phyloP scores from a whole-genome alignment of 1,140 invertebrate genomes.

The Holcopasites calliopsidis region DNA sequence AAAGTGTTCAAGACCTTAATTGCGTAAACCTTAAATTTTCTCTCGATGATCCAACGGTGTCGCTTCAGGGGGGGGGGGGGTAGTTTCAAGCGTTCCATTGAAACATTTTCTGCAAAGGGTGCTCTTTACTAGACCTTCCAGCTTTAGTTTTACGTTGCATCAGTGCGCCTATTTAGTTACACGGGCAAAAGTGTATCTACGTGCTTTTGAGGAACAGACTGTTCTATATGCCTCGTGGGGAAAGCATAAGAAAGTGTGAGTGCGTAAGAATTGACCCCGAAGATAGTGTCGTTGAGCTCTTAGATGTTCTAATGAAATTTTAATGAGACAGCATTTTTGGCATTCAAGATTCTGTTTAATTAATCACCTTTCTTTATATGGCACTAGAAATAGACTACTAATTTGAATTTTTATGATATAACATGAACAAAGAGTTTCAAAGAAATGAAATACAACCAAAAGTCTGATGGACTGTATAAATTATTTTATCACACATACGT shows the following conservation, averaged over 20 bases:
- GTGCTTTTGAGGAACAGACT: background rate
- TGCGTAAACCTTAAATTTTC: background rate
- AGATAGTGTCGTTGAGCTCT: background rate
- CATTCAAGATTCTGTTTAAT: too few relatives aligned
- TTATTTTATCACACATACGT: too few relatives aligned
- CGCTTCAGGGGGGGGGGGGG: background rate
- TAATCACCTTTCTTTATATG: background rate
- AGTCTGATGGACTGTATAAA: too few relatives aligned
- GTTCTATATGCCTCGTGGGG: background rate
- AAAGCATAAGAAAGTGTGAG: slow-evolving; percentile 2
- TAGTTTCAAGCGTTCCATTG: background rate
- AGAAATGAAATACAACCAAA: too few relatives aligned
- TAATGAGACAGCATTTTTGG: background rate
- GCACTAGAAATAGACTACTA: too few relatives aligned
- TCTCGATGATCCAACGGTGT: background rate
- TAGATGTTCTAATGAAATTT: background rate
- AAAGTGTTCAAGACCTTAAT: background rate
- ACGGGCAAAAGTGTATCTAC: background rate
- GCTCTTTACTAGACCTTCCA: background rate
- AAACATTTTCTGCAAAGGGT: slow-evolving; percentile 8
- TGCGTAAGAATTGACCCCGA: slow-evolving; percentile 29
- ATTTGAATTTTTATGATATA: too few relatives aligned
- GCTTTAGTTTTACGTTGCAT: background rate
- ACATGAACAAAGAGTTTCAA: too few relatives aligned
- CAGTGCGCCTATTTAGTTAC: slow-evolving; percentile 3